phyloP scores from a whole-genome alignment of 2,888 invertebrate species.

The Hyposoter didymator region DNA sequence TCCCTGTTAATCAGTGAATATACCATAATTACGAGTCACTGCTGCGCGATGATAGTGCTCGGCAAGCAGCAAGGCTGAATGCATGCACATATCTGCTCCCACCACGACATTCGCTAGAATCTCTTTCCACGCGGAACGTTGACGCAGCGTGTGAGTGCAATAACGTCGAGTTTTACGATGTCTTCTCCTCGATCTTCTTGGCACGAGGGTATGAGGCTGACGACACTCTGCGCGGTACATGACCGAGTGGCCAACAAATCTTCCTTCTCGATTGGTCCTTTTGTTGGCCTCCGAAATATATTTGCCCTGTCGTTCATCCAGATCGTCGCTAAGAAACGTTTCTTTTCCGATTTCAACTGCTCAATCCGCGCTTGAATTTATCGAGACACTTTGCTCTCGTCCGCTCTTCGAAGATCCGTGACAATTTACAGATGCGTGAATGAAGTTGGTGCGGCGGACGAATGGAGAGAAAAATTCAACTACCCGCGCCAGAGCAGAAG shows the following conservation, averaged over 20 bases:
- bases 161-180: slow-evolving; percentile 64
- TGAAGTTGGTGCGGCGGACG: slow-evolving; percentile 24
- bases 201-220: slow-evolving; percentile 46
- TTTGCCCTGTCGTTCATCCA: neutral
- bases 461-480: slow-evolving; percentile 37
- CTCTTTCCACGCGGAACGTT: slow-evolving; percentile 31
- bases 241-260: slow-evolving; percentile 47
- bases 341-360: slow-evolving; percentile 9
- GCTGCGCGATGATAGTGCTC: slow-evolving; percentile 65
- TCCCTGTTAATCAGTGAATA: slow-evolving; percentile 68
- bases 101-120: neutral
- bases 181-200: slow-evolving; percentile 33
- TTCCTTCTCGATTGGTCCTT: slow-evolving; percentile 45
- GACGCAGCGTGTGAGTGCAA: slow-evolving; percentile 39
- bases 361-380: slow-evolving; percentile 20
- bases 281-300: neutral
- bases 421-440: slow-evolving; percentile 42
- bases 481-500: slow-evolving; percentile 5
- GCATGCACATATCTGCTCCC: slow-evolving; percentile 13
- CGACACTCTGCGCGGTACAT: slow-evolving; percentile 42
- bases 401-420: neutral
- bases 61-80: slow-evolving; percentile 24
- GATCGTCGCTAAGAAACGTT: slow-evolving; percentile 21
- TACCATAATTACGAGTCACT: slow-evolving; percentile 66
- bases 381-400: neutral